These are phyloP conservation scores for Larimichthys crocea DNA, from an alignment of 2,113 vertebrate species.

Conservation along the genomic window DNA sequence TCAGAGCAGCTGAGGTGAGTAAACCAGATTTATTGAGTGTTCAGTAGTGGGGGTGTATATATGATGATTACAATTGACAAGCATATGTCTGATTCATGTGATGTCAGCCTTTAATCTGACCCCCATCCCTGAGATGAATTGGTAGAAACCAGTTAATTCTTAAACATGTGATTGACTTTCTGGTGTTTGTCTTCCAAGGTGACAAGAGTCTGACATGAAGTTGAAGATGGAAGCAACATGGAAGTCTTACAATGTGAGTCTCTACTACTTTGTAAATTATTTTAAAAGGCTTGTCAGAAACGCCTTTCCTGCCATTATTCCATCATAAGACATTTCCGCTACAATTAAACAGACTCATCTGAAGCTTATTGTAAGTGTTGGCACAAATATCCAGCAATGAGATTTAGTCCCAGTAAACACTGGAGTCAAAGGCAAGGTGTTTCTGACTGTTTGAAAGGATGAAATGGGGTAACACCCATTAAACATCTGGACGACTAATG, in stretches of 20 bases:
- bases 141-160: accelerated
- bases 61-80: constrained; percentile 74
- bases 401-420: too few species aligned
- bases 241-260: constrained; percentile 11
- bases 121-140: accelerated
- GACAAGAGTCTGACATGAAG: accelerated
- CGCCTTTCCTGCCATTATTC: neutral
- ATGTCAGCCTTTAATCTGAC: constrained; percentile 74
- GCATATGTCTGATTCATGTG: constrained; percentile 80
- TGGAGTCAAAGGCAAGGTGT: neutral
- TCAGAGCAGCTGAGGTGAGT: constrained; percentile 8
- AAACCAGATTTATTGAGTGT: accelerated
- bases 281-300: neutral
- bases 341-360: too few species aligned
- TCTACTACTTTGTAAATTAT: accelerated
- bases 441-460: constrained; percentile 76
- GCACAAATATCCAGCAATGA: neutral
- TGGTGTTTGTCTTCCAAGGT: neutral
- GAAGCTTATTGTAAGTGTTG: too few species aligned
- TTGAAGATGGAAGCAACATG: neutral
- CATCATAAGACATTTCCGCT: too few species aligned
- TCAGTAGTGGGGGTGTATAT: neutral
- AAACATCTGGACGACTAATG: constrained; percentile 71
- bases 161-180: accelerated
- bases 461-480: constrained; percentile 67